Conservation (phyloP, 2,113 vertebrate species). For the Brienomyrus longianalis region DNA sequence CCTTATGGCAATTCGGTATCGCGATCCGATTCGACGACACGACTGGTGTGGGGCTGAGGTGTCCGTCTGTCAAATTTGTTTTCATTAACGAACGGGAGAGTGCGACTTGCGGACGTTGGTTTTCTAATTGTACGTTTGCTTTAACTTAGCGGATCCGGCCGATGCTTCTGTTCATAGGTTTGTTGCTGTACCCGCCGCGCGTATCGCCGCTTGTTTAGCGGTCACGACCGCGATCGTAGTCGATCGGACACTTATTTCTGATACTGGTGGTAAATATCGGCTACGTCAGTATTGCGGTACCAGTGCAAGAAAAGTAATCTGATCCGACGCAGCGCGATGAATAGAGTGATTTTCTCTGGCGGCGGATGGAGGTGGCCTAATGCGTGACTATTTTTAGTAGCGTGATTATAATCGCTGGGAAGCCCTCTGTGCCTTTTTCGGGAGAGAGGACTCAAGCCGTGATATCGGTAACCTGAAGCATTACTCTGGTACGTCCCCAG, state of each 20-base stretch:
- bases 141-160: not conserved
- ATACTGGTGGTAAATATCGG: not conserved
- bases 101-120: not conserved
- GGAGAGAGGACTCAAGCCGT: not conserved
- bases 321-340: not conserved
- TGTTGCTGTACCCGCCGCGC: not conserved
- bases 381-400: not conserved
- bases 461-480: not conserved
- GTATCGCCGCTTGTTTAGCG: not conserved
- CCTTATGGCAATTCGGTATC: not conserved
- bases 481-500: constrained; percentile 50
- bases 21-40: not conserved
- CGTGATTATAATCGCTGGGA: not conserved
- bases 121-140: not conserved
- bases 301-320: not conserved
- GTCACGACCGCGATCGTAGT: not conserved
- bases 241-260: not conserved
- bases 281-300: not conserved
- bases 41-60: not conserved
- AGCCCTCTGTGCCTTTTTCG: not conserved
- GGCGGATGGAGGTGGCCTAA: not conserved
- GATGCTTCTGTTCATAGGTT: not conserved
- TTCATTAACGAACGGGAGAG: not conserved
- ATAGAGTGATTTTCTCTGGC: not conserved
- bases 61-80: not conserved